A percentile compares a stretch with the other conserved stretches of the same genome.
Conservation (phyloP, 1,140 invertebrate genomes). For the Nebria ingens region DNA sequence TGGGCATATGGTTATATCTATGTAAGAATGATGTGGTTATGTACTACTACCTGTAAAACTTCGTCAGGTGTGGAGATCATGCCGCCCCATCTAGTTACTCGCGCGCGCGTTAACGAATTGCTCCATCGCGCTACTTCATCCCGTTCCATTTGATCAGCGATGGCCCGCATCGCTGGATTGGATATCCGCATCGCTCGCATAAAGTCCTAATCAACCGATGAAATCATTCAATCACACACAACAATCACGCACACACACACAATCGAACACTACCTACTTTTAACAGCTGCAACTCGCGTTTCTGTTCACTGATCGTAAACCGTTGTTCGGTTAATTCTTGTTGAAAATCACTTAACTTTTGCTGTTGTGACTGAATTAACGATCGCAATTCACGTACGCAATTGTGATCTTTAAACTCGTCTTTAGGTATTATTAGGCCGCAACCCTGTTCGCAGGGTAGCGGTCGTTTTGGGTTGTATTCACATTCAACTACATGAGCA, state of each 20-base stretch:
- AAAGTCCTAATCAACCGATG: constrained; percentile 54
- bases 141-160: constrained; percentile 84
- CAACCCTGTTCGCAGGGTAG: constrained; percentile 88
- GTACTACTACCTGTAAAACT: constrained; percentile 64
- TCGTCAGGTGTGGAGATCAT: constrained; percentile 96
- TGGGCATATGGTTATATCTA: no score
- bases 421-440: constrained; percentile 86
- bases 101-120: constrained; percentile 66
- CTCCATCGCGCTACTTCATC: constrained; percentile 91
- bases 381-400: constrained; percentile 79
- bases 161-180: constrained; percentile 79
- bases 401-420: constrained; percentile 89
- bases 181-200: constrained; percentile 82
- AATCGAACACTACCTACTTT: constrained; percentile 44
- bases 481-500: constrained; percentile 82
- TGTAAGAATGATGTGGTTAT: background rate
- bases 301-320: constrained; percentile 78
- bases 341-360: constrained; percentile 75
- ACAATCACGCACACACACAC: background rate
- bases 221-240: background rate
- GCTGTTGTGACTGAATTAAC: constrained; percentile 75
- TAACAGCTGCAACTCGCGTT: constrained; percentile 73
- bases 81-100: constrained; percentile 91
- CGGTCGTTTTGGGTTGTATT: constrained; percentile 88
- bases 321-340: constrained; percentile 76